Percentiles rank a stretch among this genome's conserved stretches.
Evolutionary conservation across 2,113 vertebrate genomes (phyloP).

Genomic region (Dromas ardeola): DNA sequence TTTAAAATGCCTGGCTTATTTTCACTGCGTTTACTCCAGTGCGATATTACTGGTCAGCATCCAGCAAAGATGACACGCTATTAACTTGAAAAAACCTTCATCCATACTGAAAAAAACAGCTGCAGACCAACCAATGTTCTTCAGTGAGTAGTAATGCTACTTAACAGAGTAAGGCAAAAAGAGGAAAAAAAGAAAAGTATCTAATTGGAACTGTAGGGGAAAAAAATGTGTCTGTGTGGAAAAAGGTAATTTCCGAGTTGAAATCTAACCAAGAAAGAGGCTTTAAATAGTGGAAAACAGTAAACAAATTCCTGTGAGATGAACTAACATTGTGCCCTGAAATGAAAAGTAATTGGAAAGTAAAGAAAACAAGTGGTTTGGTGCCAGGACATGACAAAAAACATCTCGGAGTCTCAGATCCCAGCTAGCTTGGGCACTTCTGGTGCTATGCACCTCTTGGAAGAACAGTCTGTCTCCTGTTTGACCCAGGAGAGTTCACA

Average conservation of each 20-base stretch:
- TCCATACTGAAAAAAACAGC: background rate
- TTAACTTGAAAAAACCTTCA: background rate
- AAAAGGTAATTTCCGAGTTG: background rate
- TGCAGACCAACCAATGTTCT: background rate
- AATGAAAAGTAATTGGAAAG: slow-evolving; percentile 1
- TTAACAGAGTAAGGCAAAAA: background rate
- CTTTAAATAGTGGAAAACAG: background rate
- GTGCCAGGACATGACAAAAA: slow-evolving; percentile 13
- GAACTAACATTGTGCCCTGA: background rate
- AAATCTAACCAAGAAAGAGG: background rate
- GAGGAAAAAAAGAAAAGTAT: background rate
- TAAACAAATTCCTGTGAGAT: slow-evolving; percentile 44
- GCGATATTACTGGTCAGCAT: background rate
- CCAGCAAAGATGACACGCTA: background rate
- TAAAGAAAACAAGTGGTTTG: background rate
- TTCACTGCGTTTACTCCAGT: background rate
- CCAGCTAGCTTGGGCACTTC: background rate
- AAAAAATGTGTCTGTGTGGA: background rate
- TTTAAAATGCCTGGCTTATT: background rate
- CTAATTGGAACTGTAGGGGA: background rate
- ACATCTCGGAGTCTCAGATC: background rate
- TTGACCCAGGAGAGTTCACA: background rate
- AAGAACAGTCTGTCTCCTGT: slow-evolving; percentile 32
- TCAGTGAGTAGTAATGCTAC: background rate
- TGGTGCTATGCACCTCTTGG: background rate